Percentiles rank a stretch among this genome's conserved stretches.
These are phyloP conservation scores for Porites rus DNA, from an alignment of 92 coral and sea anemone genomes.

Conservation along the genomic window DNA sequence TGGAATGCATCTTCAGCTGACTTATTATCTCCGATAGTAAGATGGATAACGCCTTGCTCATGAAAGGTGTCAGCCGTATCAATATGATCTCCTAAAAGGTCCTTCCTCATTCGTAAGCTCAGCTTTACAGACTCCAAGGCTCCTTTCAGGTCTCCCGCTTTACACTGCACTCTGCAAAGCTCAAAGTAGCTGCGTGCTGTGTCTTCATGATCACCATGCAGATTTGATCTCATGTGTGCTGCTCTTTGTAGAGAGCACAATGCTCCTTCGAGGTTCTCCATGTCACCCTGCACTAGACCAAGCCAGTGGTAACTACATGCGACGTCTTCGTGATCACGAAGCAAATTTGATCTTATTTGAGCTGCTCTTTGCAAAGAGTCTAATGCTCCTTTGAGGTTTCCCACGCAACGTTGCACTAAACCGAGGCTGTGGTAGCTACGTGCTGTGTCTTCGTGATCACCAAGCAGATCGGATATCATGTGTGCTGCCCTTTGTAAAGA, in stretches of 20 bases:
- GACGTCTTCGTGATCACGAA: background rate
- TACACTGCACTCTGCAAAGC: too few species aligned
- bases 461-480: background rate
- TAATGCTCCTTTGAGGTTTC: too few species aligned
- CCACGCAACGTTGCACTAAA: too few species aligned
- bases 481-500: background rate
- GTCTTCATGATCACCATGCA: background rate
- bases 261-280: background rate
- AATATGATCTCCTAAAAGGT: background rate
- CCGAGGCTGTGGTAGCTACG: too few species aligned
- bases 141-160: background rate
- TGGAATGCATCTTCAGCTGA: constrained; percentile 17
- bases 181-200: too few species aligned
- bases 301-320: background rate
- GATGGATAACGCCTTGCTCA: background rate
- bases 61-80: background rate
- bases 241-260: constrained; percentile 9
- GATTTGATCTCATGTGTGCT: background rate
- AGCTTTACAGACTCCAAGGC: background rate
- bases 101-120: background rate
- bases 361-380: background rate
- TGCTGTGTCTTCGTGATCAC: too few species aligned
- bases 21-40: background rate
- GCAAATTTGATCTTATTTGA: background rate
- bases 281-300: background rate